A percentile compares a stretch with the other conserved stretches of the same genome.
phyloP scores from a whole-genome alignment of 2,113 vertebrate genomes.

The Nesogale talazaci region DNA sequence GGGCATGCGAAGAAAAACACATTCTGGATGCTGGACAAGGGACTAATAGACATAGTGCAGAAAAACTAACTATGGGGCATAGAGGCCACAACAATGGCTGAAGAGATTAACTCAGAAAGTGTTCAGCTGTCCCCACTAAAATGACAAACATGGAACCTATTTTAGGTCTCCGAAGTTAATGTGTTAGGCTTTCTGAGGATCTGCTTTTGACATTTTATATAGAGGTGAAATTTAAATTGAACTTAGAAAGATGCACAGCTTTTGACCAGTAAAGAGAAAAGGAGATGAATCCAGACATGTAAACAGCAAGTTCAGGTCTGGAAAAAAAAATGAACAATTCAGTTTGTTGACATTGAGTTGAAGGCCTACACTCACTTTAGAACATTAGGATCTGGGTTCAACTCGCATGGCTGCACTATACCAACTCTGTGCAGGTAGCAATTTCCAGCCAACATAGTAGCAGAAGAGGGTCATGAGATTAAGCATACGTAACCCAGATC shows the following conservation, averaged over 20 bases:
- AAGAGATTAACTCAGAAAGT: neutral
- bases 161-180: neutral
- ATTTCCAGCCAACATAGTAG: neutral
- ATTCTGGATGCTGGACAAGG: neutral
- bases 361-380: accelerated
- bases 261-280: neutral
- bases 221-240: conserved; percentile 5
- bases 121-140: neutral
- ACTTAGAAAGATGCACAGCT: neutral
- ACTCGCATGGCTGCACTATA: neutral
- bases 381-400: neutral
- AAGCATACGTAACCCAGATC: accelerated
- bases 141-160: neutral
- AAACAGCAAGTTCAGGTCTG: neutral
- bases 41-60: neutral
- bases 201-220: neutral
- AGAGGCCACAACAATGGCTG: neutral
- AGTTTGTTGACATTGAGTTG: neutral
- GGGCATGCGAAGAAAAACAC: neutral
- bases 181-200: neutral
- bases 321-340: neutral
- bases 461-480: neutral
- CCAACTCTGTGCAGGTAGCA: neutral
- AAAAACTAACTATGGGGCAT: neutral
- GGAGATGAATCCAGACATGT: neutral